Evolutionary conservation across 2,797 vertebrate species (phyloP).

Genomic region (Acrossocheilus wenchowensis): DNA sequence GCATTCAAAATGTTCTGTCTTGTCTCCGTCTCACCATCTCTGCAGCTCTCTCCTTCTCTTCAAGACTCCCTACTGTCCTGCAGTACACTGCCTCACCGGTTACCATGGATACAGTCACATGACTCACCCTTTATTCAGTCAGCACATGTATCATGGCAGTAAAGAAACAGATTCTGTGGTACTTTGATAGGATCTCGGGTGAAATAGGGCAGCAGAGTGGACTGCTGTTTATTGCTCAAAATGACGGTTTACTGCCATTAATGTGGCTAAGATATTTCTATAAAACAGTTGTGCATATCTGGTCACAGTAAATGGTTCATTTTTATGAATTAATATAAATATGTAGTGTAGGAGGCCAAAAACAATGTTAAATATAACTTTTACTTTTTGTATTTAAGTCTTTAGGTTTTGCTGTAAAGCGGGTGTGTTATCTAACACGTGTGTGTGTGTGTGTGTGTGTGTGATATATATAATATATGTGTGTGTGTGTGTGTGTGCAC

Average conservation of each 20-base stretch:
- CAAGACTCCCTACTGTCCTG: constrained; percentile 33
- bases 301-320: background rate
- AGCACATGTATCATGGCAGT: constrained; percentile 36
- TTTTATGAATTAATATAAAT: background rate
- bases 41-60: background rate
- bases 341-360: background rate
- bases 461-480: too few species aligned
- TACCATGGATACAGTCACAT: constrained; percentile 58
- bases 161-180: background rate
- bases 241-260: background rate
- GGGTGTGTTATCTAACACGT: background rate
- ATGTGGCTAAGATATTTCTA: background rate
- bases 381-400: background rate
- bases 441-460: too few species aligned
- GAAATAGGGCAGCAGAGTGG: background rate
- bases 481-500: too few species aligned
- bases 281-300: background rate
- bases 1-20: background rate
- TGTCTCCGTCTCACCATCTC: background rate
- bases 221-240: background rate
- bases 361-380: background rate
- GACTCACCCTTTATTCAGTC: constrained; percentile 45
- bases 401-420: background rate
- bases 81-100: constrained; percentile 43
- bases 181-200: constrained; percentile 8